Evolutionary conservation across 1,140 invertebrate species (phyloP).

Genomic region (Achroia grisella): DNA sequence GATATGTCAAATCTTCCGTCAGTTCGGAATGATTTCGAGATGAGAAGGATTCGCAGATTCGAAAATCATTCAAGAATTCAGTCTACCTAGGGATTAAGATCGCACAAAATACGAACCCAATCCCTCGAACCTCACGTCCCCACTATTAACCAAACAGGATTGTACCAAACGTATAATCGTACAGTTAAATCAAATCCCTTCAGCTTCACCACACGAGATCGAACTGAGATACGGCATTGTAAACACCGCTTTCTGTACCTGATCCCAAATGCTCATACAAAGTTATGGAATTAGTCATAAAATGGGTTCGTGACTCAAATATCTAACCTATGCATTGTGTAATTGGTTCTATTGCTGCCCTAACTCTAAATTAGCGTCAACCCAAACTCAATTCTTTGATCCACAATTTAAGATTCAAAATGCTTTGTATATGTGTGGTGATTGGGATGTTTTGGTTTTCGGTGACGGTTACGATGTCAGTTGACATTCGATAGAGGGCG

Average conservation of each 20-base stretch:
- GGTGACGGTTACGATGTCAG: constrained; percentile 28
- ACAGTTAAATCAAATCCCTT: constrained; percentile 51
- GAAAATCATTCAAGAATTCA: no score
- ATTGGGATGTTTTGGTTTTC: constrained; percentile 12
- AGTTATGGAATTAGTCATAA: constrained; percentile 73
- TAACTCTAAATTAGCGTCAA: background rate
- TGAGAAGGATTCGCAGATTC: no score
- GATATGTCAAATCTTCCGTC: no score
- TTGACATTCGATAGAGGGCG: constrained; percentile 70
- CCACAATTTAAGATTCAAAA: constrained; percentile 5
- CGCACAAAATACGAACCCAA: background rate
- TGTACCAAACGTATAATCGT: constrained; percentile 15
- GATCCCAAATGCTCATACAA: constrained; percentile 69
- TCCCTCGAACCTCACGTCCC: background rate
- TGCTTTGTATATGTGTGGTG: background rate
- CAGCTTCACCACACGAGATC: constrained; percentile 31
- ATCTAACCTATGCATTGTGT: constrained; percentile 54
- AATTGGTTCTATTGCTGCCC: background rate
- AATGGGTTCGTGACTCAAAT: constrained; percentile 72
- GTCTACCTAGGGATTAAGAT: background rate
- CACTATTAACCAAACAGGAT: constrained; percentile 2
- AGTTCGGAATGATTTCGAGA: no score
- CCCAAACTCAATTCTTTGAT: constrained; percentile 2
- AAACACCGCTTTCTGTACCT: constrained; percentile 54
- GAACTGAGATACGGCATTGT: constrained; percentile 45